A percentile compares a stretch with the other conserved stretches of the same genome.
These are phyloP conservation scores for Hyperoplus lanceolatus DNA, from an alignment of 2,797 vertebrate genomes.

Conservation along the genomic window DNA sequence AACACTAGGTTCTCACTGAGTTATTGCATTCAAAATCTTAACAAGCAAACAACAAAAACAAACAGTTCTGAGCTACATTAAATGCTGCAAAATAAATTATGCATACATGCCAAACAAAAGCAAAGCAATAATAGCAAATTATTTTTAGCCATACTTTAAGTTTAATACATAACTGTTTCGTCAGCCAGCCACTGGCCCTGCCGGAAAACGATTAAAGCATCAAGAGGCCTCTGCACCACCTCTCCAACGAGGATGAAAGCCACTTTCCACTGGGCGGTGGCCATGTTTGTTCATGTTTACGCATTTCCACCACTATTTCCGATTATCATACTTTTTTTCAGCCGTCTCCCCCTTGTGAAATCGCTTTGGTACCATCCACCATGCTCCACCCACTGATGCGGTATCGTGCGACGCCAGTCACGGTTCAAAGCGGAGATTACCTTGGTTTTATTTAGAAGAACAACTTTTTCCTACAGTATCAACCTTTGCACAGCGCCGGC, in stretches of 20 bases:
- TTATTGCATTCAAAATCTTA: neutral
- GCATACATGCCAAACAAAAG: neutral
- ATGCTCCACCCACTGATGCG: constrained; percentile 54
- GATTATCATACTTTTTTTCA: constrained; percentile 32
- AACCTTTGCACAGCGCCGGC: constrained; percentile 54
- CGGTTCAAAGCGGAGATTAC: constrained; percentile 74
- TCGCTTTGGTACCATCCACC: constrained; percentile 4
- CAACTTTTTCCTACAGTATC: constrained; percentile 54
- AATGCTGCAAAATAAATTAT: neutral
- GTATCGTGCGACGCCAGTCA: constrained; percentile 65
- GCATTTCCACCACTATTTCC: constrained; percentile 59
- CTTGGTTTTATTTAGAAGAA: constrained; percentile 63
- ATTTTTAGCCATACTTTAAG: neutral
- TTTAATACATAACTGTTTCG: neutral
- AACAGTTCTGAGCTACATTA: neutral
- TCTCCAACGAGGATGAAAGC: constrained; percentile 19
- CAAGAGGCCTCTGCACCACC: constrained; percentile 6
- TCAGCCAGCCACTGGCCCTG: neutral
- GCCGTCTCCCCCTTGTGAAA: constrained; percentile 4
- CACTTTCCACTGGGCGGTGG: constrained; percentile 28
- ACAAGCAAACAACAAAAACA: neutral
- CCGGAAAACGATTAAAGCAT: neutral
- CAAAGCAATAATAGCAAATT: neutral
- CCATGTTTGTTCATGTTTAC: constrained; percentile 63
- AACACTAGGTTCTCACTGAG: neutral